Evolutionary conservation across 2,888 invertebrate species (phyloP).

Genomic region (Anodontia alba): DNA sequence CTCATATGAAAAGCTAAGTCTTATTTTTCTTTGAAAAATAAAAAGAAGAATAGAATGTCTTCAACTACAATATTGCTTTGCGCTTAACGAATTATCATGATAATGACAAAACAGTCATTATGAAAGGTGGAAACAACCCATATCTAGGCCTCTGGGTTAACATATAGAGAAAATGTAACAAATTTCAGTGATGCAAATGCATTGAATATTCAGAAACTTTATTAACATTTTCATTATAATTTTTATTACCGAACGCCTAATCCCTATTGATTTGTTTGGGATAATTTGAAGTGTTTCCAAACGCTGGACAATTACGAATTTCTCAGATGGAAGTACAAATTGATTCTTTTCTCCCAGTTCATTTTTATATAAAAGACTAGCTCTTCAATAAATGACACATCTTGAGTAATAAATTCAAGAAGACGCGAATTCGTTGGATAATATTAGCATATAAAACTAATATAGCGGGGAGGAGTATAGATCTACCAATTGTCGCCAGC

Average conservation of each 20-base stretch:
- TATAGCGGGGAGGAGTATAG: slow-evolving; percentile 13
- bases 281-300: slow-evolving; percentile 13
- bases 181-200: background rate
- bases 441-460: slow-evolving; percentile 19
- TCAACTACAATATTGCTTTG: too few relatives aligned
- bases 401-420: slow-evolving; percentile 5
- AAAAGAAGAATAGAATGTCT: too few relatives aligned
- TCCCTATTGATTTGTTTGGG: slow-evolving; percentile 11
- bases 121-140: too few relatives aligned
- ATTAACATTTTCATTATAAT: slow-evolving; percentile 10
- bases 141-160: background rate
- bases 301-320: background rate
- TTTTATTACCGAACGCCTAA: background rate
- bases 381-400: background rate
- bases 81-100: too few relatives aligned
- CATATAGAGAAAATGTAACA: background rate
- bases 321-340: background rate
- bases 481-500: slow-evolving; percentile 7
- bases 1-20: too few relatives aligned
- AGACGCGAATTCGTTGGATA: slow-evolving; percentile 4
- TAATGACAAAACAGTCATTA: too few relatives aligned
- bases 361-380: slow-evolving; percentile 4
- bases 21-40: too few relatives aligned
- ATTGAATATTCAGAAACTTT: background rate
- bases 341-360: background rate